These are phyloP conservation scores for Pitangus sulphuratus DNA, from an alignment of 2,797 vertebrate species.

Conservation along the genomic window DNA sequence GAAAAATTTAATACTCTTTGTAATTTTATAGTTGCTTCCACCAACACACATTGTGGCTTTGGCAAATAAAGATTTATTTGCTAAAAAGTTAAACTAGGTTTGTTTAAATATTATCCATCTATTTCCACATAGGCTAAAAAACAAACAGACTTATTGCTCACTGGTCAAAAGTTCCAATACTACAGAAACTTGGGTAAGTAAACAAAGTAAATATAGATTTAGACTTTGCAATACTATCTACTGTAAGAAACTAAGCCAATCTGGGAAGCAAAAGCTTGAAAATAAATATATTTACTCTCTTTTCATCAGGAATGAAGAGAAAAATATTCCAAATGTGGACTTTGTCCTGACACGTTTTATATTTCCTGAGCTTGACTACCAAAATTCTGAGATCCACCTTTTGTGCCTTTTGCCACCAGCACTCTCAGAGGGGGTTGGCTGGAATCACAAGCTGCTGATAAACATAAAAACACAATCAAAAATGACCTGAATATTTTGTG, in stretches of 20 bases:
- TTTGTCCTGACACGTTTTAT: neutral
- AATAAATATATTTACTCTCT: neutral
- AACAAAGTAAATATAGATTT: neutral
- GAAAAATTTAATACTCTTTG: neutral
- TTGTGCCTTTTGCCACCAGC: neutral
- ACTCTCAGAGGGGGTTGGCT: neutral
- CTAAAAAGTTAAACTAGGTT: neutral
- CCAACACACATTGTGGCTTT: neutral
- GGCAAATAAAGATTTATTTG: neutral
- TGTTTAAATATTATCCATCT: constrained; percentile 68
- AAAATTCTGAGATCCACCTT: neutral
- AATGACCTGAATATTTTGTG: neutral
- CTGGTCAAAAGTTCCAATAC: constrained; percentile 40
- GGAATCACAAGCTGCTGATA: neutral
- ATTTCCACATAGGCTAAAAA: constrained; percentile 69
- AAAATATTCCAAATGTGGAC: neutral
- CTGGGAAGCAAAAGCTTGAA: neutral
- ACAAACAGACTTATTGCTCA: constrained; percentile 51
- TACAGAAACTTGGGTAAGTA: neutral
- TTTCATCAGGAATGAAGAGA: neutral
- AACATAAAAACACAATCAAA: neutral
- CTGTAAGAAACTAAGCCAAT: neutral
- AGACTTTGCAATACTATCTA: neutral
- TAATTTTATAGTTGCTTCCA: neutral
- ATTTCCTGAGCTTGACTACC: neutral